A percentile compares a stretch with the other conserved stretches of the same genome.
phyloP scores from a whole-genome alignment of 2,888 invertebrate species.

The Mechanitis mazaeus region DNA sequence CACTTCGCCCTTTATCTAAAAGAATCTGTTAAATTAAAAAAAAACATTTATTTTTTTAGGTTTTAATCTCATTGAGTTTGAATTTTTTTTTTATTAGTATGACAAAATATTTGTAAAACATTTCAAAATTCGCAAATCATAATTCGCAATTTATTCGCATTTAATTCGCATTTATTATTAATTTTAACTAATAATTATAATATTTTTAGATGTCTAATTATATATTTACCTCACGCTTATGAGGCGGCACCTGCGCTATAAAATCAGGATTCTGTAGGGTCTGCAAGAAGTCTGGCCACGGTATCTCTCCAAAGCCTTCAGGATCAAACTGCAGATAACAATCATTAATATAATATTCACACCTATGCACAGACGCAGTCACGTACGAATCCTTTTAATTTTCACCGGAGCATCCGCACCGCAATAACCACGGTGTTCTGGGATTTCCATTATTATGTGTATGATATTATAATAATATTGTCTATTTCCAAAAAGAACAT shows the following conservation, averaged over 20 bases:
- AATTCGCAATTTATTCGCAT: too few species aligned
- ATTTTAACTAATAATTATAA: too few species aligned
- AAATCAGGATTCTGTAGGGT: slow-evolving; percentile 88
- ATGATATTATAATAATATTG: slow-evolving; percentile 49
- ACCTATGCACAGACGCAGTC: slow-evolving; percentile 37
- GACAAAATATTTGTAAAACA: too few species aligned
- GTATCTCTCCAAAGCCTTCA: slow-evolving; percentile 95
- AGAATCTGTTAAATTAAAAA: slow-evolving; percentile 67
- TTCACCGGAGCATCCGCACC: slow-evolving; percentile 47
- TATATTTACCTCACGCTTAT: slow-evolving; percentile 81
- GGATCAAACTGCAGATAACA: slow-evolving; percentile 85
- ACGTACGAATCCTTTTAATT: slow-evolving; percentile 50
- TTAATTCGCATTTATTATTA: too few species aligned
- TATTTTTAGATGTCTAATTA: background rate
- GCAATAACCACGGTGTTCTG: slow-evolving; percentile 49
- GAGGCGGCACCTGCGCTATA: slow-evolving; percentile 83
- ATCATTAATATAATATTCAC: slow-evolving; percentile 33
- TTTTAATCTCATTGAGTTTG: too few species aligned
- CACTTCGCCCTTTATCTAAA: slow-evolving; percentile 82
- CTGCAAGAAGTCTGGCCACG: slow-evolving; percentile 87
- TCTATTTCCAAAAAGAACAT: slow-evolving; percentile 58
- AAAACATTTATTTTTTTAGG: too few species aligned
- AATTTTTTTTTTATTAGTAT: too few species aligned
- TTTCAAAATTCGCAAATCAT: too few species aligned
- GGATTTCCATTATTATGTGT: slow-evolving; percentile 51